Evolutionary conservation across 2,888 invertebrate genomes (phyloP).

Genomic region (Brenthis ino): DNA sequence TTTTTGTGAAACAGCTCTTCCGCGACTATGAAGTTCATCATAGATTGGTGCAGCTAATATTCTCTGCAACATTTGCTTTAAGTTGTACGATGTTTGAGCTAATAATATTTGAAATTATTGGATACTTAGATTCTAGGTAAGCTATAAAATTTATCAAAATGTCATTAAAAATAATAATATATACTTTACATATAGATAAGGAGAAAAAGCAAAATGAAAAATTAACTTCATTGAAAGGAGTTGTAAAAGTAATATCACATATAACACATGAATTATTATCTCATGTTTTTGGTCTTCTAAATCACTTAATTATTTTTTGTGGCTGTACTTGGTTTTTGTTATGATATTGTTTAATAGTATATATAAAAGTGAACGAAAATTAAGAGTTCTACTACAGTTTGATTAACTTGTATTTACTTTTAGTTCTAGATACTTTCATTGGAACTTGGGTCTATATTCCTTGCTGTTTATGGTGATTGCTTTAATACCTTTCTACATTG

Average conservation of each 20-base stretch:
- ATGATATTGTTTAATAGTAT: no score
- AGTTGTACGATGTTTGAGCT: conserved; percentile 99
- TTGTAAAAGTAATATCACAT: no score
- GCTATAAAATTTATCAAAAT: conserved; percentile 17
- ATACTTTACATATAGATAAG: no score
- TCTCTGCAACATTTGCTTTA: conserved; percentile 96
- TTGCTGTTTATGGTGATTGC: conserved; percentile 97
- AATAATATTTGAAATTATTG: conserved; percentile 99
- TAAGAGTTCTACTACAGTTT: not conserved
- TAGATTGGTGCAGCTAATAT: conserved; percentile 95
- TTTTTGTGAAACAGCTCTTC: conserved; percentile 98
- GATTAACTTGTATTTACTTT: conserved; percentile 44
- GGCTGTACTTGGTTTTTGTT: no score
- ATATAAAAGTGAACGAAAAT: no score
- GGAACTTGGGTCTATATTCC: conserved; percentile 95
- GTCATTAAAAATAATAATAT: not conserved
- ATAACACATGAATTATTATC: no score
- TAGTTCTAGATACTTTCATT: conserved; percentile 96
- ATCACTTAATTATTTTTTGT: not conserved
- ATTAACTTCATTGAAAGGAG: no score
- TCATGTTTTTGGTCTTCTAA: not conserved
- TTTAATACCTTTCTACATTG: conserved; percentile 97
- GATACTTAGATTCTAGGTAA: conserved; percentile 94
- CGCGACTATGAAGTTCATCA: conserved; percentile 99
- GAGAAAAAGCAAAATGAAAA: no score